Evolutionary conservation across 2,113 vertebrate species (phyloP), one percentile per base, ranked within the genome.

Genomic region (Apeltes quadracus): DNA sequence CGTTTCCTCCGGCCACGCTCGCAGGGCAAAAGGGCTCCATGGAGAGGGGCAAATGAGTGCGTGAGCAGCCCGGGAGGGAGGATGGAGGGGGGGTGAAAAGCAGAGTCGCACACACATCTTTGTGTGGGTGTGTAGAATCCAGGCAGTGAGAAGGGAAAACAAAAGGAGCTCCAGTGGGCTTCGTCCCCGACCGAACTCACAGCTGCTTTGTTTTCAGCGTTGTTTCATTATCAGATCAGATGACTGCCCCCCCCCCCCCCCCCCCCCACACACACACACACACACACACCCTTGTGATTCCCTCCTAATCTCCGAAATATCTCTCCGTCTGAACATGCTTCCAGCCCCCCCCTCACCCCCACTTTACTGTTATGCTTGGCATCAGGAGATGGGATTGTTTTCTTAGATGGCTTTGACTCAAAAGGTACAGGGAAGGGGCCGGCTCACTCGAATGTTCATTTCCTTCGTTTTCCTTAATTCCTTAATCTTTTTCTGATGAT

Each of bases 261-360:
- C 38, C 38, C 38, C 38, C 29, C 29, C 29, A 29, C 29, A 29
- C 29, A 29, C 2, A 29, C 29, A 29, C 29, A 29, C 29, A 29
- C 32, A 34, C 32, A 34, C 32, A 5, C 32, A 7, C 39, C 5
- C 65, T 43, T 76, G 69, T 78, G 85, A 85, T 84, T 86, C 74
- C 82, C 77, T 61, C 29, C 77, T 91, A 87, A 91, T 92, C 89
- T 88, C 81, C 76, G 69, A 85, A 83, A 83, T 88, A 89, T 87
- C 76, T 84, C 56, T 88, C 63, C 72, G 88, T 86, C 89, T 91
- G 85, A 91, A 92, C 90, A 88, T 75, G 88, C 88, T 89, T 61
- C 29, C 29, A 29, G 2, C 29, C 81, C 67, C 65, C 75, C 69
- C 66, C 12, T 2, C 71, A 68, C 73, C 85, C 0, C 59, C 66